Conservation (phyloP, 2,113 vertebrate species). For the Esox niger region DNA sequence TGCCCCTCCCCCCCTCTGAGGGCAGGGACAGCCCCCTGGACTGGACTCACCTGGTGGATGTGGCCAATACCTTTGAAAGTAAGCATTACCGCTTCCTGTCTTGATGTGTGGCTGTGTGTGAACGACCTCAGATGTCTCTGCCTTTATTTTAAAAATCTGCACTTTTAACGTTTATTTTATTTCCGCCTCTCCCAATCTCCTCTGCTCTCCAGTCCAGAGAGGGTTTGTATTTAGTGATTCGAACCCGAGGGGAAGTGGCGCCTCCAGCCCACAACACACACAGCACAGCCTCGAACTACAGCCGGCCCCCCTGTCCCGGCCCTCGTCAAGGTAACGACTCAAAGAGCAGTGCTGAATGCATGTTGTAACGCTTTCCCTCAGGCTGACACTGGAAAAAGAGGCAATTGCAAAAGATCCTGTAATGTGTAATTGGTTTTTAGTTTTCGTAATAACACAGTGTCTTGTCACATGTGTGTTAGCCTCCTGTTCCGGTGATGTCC, state of each 20-base stretch:
- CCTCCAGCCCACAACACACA: conserved; percentile 81
- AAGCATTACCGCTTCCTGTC: conserved; percentile 58
- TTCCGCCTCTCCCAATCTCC: neutral
- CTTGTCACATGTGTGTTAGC: too few relatives aligned
- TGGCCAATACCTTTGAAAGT: conserved; percentile 95
- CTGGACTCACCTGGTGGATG: conserved; percentile 96
- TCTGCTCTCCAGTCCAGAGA: conserved; percentile 80
- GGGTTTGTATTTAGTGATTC: conserved; percentile 91
- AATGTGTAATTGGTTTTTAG: too few relatives aligned
- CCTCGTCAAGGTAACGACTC: conserved; percentile 82
- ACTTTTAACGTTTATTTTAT: neutral
- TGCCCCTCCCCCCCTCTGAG: conserved; percentile 90
- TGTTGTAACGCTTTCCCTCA: too few relatives aligned
- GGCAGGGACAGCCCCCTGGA: conserved; percentile 76
- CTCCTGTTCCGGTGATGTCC: too few relatives aligned
- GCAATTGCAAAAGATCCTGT: too few relatives aligned
- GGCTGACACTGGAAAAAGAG: too few relatives aligned
- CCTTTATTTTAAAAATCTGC: neutral
- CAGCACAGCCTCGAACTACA: conserved; percentile 79
- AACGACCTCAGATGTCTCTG: too few relatives aligned
- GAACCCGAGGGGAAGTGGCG: conserved; percentile 84
- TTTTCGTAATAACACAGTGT: too few relatives aligned
- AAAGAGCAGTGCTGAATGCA: neutral
- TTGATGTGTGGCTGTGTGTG: too few relatives aligned
- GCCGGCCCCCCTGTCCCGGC: conserved; percentile 78